Percentiles rank a stretch among this genome's conserved stretches.
Conservation (phyloP, 23 tunicate species). For the Styela clava region DNA sequence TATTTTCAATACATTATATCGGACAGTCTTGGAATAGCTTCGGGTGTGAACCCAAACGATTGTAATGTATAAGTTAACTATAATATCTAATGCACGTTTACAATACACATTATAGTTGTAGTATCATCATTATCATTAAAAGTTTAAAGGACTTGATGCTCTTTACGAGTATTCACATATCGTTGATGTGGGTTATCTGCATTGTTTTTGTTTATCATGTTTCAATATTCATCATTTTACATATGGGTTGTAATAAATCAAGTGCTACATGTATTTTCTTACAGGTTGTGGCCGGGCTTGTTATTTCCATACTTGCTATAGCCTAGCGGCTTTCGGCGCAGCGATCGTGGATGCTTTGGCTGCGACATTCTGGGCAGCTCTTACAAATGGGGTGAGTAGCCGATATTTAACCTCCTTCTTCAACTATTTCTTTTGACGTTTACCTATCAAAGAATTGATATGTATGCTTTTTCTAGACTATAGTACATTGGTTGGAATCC, state of each 20-base stretch:
- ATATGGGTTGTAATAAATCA: too few species aligned
- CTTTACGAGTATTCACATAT: too few species aligned
- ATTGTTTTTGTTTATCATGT: too few species aligned
- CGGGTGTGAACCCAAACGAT: neutral
- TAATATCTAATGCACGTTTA: neutral
- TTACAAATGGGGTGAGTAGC: neutral
- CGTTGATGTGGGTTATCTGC: too few species aligned
- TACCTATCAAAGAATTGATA: too few species aligned
- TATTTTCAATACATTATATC: neutral
- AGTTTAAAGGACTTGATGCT: too few species aligned
- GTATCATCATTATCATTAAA: too few species aligned
- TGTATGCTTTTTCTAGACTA: too few species aligned
- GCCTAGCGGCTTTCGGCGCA: neutral
- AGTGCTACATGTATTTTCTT: too few species aligned
- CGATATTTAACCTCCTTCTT: too few species aligned
- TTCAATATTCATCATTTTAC: too few species aligned
- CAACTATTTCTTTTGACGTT: too few species aligned
- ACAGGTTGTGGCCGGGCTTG: slow-evolving; percentile 1
- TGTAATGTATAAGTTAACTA: slow-evolving; percentile 14
- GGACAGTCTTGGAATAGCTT: slow-evolving; percentile 1
- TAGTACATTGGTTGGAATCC: neutral
- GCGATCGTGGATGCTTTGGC: neutral
- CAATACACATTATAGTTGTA: neutral
- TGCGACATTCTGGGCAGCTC: neutral
- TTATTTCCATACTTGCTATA: neutral